Base-by-base conservation (phyloP, 2,888 invertebrate genomes). In the Neoitamus cyanurus region DNA sequence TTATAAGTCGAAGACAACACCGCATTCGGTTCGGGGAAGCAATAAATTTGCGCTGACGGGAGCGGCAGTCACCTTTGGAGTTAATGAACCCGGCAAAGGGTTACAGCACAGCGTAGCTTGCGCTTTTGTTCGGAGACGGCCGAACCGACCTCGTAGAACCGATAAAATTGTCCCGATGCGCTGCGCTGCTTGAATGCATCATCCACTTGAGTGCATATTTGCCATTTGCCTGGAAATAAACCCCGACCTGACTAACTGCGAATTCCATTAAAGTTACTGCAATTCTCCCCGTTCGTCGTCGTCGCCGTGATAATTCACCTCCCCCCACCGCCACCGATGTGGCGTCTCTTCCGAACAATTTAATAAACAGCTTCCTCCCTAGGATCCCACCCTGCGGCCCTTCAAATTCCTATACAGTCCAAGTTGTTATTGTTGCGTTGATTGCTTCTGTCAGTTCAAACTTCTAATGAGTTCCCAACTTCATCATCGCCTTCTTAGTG, bases 161-260 rank as follows among this genome's bases (percentile, higher is more conserved):
- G 58, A 78, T 78, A 48, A 78, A 78, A 78, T 34, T 78, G 48
- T 78, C 78, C 31, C 34, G 48, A 78, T 78, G 78, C 30, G 31
- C 78, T 31, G n/a, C 48, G 30, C 34, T 48, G 48, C 75, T 42
- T 75, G 58, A 77, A 46, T 42, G 15, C 78, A 69, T 82, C 82
- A 82, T 82, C 82, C 82, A 82, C 82, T 82, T 69, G 82, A 82
- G 28, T 82, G 82, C 15, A 69, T 82, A 82, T 82, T 82, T 82
- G 36, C 82, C 82, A 69, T 68, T 69, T 68, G 82, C 82, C 69
- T 82, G 82, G 82, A 82, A 82, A 80, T 80, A 82, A 82, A 82
- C 69, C 9, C 36, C 37, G 69, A 82, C 30, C 25, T 82, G 28
- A 69, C 80, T 82, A 82, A 20, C 82, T 82, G 69, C 36, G 37